These are phyloP conservation scores for Allolobophora icterica DNA, from an alignment of 2,888 invertebrate genomes.

Conservation along the genomic window DNA sequence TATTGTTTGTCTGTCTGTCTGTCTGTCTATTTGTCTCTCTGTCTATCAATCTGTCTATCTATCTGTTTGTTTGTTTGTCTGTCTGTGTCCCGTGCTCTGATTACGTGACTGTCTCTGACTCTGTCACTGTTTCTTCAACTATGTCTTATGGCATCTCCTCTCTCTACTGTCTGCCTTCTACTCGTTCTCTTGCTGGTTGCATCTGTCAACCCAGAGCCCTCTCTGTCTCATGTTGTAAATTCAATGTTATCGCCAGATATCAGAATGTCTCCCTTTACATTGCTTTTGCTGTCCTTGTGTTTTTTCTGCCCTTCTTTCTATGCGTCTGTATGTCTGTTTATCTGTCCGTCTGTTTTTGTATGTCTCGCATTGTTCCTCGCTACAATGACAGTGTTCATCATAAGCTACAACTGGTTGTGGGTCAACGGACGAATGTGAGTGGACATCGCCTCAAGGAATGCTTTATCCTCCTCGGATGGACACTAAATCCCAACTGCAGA, in stretches of 20 bases:
- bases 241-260: background rate
- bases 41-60: too few relatives aligned
- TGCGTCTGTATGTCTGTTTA: background rate
- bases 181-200: background rate
- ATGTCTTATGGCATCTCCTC: background rate
- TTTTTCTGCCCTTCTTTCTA: background rate
- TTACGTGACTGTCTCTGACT: background rate
- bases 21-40: background rate
- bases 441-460: background rate
- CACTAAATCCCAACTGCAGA: background rate
- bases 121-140: background rate
- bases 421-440: background rate
- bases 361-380: background rate
- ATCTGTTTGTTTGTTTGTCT: too few relatives aligned
- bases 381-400: background rate
- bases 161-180: background rate
- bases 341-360: background rate
- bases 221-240: background rate
- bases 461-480: background rate
- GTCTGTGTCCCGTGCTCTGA: background rate
- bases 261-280: background rate
- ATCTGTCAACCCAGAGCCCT: background rate
- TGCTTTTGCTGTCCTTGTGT: background rate
- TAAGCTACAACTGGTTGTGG: background rate
- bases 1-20: background rate